Conservation (phyloP, 2,888 invertebrate species). For the Magallana nippona region DNA sequence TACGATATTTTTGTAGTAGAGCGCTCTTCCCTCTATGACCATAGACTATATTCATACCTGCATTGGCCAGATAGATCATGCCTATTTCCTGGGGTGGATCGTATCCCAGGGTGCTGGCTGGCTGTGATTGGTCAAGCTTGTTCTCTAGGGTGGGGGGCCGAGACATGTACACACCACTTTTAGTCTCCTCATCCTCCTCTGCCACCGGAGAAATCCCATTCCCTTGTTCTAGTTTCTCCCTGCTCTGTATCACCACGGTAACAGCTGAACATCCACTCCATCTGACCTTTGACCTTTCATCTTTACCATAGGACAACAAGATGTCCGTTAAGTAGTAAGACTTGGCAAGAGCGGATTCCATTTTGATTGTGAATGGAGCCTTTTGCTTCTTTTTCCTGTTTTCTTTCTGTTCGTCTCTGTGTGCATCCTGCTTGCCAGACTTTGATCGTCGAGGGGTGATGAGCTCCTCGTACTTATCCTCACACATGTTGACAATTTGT, state of each 20-base stretch:
- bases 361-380: conserved; percentile 66
- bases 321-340: conserved; percentile 74
- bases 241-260: conserved; percentile 68
- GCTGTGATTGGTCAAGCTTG: conserved; percentile 35
- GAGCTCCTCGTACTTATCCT: conserved; percentile 69
- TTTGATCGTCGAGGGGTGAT: conserved; percentile 52
- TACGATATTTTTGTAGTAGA: too few species aligned
- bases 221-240: conserved; percentile 43
- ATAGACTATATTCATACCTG: conserved; percentile 63
- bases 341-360: conserved; percentile 71
- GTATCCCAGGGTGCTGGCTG: conserved; percentile 43
- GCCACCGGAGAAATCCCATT: conserved; percentile 41
- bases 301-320: conserved; percentile 76
- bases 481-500: conserved; percentile 74
- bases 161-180: conserved; percentile 39
- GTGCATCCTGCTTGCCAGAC: conserved; percentile 21
- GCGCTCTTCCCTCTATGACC: too few species aligned
- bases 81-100: conserved; percentile 67
- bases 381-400: conserved; percentile 57
- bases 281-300: conserved; percentile 76
- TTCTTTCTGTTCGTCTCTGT: conserved; percentile 43
- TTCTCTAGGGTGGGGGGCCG: conserved; percentile 5
- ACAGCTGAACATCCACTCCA: conserved; percentile 79
- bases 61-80: conserved; percentile 75
- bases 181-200: conserved; percentile 48